Base-by-base conservation (phyloP, 2,797 vertebrate genomes). In the Myotis pilosus region DNA sequence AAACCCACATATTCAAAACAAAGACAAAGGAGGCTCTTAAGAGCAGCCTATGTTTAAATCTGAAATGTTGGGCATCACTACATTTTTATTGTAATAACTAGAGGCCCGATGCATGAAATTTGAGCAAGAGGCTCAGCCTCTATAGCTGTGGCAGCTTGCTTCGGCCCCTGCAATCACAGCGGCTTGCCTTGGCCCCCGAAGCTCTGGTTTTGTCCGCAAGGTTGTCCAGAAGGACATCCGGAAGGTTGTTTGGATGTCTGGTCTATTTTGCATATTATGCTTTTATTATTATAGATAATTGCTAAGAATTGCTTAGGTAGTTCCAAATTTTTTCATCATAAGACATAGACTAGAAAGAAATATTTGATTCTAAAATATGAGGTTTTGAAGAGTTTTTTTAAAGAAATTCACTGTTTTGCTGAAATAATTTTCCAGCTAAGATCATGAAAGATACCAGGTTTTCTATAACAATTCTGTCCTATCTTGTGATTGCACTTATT, bases 1-100 rank as follows among this genome's bases (percentile, higher is more conserved):
- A 89, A 85, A 68, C 72, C 25, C 62, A 62, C 5, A 80, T 68
- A 60, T 80, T 79, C 57, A 89, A 92, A 92, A 93, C 30, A 91
- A 95, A 95, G 44, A 89, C 47, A 69, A 72, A 69, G 13, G 47
- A 80, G 23, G 1, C 41, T 68, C 19, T 81, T 36, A 19, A 82
- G 22, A 76, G 38, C 41, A 79, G 8, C 57, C 49, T 74, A 4
- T 79, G 6, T 89, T 84, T 66, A 91, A 85, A 57, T 53, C 19
- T 92, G 53, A 79, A 92, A 57, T 88, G 10, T 57, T 75, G 74
- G 38, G 22, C 51, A 81, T 78, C 44, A 44, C 55, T 78, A n/a
- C 28, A n/a, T 55, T 49, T 47, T 75, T 84, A 41, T 3, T 85
- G 60, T 53, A n/a, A 53, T 79, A 79, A 60, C 25, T 60, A 60